Conservation (phyloP, 2,113 vertebrate species). For the Phrynosoma blainvillii region DNA sequence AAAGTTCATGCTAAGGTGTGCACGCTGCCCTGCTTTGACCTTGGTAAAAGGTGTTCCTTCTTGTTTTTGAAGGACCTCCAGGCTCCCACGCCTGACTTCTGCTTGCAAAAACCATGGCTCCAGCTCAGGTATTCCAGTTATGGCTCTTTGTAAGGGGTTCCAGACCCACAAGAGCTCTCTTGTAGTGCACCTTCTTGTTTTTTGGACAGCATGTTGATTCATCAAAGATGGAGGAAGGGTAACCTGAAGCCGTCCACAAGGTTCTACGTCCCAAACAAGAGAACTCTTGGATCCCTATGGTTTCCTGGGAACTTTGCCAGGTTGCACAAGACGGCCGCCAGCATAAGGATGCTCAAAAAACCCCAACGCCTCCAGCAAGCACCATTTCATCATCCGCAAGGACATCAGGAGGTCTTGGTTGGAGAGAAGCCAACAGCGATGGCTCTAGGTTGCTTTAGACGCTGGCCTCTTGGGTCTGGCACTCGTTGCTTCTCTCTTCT, state of each 20-base stretch:
- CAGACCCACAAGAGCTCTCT: not conserved
- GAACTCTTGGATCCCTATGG: not conserved
- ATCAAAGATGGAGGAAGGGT: not conserved
- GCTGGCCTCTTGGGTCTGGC: not conserved
- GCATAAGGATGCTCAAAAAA: rapidly evolving
- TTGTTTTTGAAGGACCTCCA: not conserved
- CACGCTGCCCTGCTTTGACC: not conserved
- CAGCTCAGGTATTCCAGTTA: no score
- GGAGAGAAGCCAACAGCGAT: not conserved
- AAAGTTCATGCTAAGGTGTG: not conserved
- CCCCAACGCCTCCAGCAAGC: not conserved
- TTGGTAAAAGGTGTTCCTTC: not conserved
- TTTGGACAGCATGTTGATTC: not conserved
- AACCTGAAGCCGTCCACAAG: not conserved
- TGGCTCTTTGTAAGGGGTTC: not conserved
- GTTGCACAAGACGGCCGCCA: not conserved
- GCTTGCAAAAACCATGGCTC: not conserved
- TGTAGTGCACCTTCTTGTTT: not conserved
- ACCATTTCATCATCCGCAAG: no score
- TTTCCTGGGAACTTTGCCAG: not conserved
- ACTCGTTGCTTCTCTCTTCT: not conserved
- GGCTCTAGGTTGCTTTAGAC: slow-evolving; percentile 19
- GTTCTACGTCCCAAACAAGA: not conserved
- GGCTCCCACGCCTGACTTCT: not conserved
- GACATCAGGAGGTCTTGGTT: not conserved